phyloP scores from a whole-genome alignment of 2,888 invertebrate species.

The Pedicia rivosa region DNA sequence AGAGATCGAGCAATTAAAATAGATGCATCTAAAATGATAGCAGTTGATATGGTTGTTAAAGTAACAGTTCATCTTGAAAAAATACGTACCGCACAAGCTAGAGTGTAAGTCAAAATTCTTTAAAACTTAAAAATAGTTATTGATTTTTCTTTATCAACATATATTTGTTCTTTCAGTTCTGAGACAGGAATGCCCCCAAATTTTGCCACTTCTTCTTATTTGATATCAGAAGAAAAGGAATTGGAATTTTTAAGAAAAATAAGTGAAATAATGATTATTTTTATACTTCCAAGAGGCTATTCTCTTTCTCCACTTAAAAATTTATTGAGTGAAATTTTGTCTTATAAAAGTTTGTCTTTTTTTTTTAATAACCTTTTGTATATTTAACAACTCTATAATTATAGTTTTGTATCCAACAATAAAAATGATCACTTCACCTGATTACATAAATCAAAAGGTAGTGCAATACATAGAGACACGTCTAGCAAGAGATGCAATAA shows the following conservation, averaged over 20 bases:
- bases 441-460: conserved; percentile 80
- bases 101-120: conserved; percentile 66
- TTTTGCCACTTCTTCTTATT: conserved; percentile 57
- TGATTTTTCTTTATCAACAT: conserved; percentile 1
- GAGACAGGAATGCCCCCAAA: conserved; percentile 47
- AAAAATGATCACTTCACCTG: conserved; percentile 73
- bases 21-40: conserved; percentile 68
- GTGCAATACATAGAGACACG: conserved; percentile 69
- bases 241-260: conserved; percentile 64
- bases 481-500: conserved; percentile 59
- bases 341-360: conserved; percentile 55
- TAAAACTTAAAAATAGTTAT: too few relatives aligned
- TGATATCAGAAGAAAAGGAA: conserved; percentile 58
- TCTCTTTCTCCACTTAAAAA: conserved; percentile 61
- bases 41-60: conserved; percentile 64
- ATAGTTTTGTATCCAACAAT: conserved; percentile 57
- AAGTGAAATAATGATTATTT: conserved; percentile 67
- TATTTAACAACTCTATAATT: conserved; percentile 8
- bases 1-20: conserved; percentile 56
- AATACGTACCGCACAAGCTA: conserved; percentile 58
- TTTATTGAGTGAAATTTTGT: conserved; percentile 66
- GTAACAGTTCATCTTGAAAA: conserved; percentile 75
- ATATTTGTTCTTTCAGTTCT: conserved; percentile 27
- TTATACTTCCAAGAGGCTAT: conserved; percentile 67
- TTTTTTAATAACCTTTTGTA: conserved; percentile 1